Evolutionary conservation across 2,888 invertebrate species (phyloP).

Genomic region (Apantesis nais): DNA sequence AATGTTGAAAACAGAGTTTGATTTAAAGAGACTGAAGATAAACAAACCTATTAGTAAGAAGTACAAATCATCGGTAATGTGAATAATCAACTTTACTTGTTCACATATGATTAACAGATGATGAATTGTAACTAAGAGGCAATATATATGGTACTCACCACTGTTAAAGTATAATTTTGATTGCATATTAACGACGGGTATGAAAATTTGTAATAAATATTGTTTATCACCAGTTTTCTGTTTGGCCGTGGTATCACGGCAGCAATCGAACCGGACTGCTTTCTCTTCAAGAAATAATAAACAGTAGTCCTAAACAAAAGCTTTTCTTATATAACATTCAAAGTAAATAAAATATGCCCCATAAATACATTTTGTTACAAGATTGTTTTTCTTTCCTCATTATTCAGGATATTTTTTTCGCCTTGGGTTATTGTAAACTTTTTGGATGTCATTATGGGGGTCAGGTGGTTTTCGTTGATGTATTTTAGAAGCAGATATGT

Average conservation of each 20-base stretch:
- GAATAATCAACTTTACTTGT: too few relatives aligned
- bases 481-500: not conserved
- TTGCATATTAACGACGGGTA: not conserved
- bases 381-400: slow-evolving; percentile 32
- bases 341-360: slow-evolving; percentile 20
- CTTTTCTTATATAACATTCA: not conserved
- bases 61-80: not conserved
- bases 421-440: slow-evolving; percentile 38
- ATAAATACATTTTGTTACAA: not conserved
- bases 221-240: too few relatives aligned
- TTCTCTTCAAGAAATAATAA: not conserved
- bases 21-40: not conserved
- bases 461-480: not conserved
- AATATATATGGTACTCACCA: not conserved
- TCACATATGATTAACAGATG: not conserved
- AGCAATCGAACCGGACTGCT: too few relatives aligned
- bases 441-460: slow-evolving; percentile 36
- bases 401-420: slow-evolving; percentile 36
- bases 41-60: not conserved
- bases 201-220: too few relatives aligned
- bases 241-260: too few relatives aligned
- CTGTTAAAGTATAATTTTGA: not conserved
- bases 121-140: not conserved
- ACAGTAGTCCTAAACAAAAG: not conserved
- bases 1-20: slow-evolving; percentile 1